Evolutionary conservation across 2,113 vertebrate genomes (phyloP).

Genomic region (Corvus cornix): DNA sequence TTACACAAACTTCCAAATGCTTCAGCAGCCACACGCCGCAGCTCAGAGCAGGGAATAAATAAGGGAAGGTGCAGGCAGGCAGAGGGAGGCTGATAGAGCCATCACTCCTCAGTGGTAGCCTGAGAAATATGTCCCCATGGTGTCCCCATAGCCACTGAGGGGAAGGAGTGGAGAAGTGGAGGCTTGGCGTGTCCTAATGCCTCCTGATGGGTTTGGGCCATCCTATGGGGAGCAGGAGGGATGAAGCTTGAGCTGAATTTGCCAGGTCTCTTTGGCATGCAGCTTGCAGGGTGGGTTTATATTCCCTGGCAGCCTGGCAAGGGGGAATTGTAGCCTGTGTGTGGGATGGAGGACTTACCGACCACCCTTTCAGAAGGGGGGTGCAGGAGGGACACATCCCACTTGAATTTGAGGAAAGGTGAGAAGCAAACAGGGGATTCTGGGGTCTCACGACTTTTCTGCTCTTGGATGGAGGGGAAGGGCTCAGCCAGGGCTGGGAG

Average conservation of each 20-base stretch:
- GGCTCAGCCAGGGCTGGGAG: not conserved
- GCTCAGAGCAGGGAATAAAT: not conserved
- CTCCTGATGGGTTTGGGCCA: not conserved
- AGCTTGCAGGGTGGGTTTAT: not conserved
- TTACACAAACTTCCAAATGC: not conserved
- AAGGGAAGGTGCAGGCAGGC: not conserved
- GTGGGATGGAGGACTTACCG: not conserved
- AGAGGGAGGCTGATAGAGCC: not conserved
- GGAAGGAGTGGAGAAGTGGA: rapidly evolving
- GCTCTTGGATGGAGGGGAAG: not conserved
- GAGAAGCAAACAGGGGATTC: not conserved
- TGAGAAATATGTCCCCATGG: not conserved
- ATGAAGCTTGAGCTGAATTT: rapidly evolving
- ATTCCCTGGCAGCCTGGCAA: not conserved
- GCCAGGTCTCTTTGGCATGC: not conserved
- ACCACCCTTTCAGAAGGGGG: not conserved
- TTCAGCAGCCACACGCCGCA: not conserved
- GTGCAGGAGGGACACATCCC: rapidly evolving
- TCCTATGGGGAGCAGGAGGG: not conserved
- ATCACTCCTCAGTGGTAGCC: not conserved
- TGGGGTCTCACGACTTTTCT: not conserved
- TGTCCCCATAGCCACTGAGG: not conserved
- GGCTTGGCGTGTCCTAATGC: not conserved
- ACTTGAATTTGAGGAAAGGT: not conserved
- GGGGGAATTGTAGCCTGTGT: not conserved